A percentile compares a stretch with the other conserved stretches of the same genome.
Evolutionary conservation across 2,888 invertebrate species (phyloP).

Genomic region (Hirtodrosophila cameraria): DNA sequence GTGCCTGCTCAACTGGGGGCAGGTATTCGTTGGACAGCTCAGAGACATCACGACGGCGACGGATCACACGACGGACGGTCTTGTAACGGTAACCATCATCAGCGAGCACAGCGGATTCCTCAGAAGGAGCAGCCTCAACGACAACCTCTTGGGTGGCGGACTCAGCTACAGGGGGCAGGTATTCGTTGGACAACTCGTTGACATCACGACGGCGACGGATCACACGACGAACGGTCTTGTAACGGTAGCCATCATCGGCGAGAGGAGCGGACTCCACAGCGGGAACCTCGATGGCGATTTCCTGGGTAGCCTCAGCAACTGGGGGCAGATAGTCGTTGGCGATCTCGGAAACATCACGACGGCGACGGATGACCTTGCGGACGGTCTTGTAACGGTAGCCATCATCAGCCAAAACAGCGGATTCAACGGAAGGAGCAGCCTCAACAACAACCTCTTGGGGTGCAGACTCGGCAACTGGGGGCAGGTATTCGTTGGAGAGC

Average conservation of each 20-base stretch:
- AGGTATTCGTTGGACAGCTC: slow-evolving; percentile 68
- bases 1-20: slow-evolving; percentile 56
- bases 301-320: slow-evolving; percentile 37
- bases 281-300: slow-evolving; percentile 31
- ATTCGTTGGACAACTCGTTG: slow-evolving; percentile 64
- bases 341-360: slow-evolving; percentile 55
- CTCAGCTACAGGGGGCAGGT: slow-evolving; percentile 67
- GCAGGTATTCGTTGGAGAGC: slow-evolving; percentile 49
- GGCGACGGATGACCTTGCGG: slow-evolving; percentile 50
- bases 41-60: slow-evolving; percentile 71
- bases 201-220: slow-evolving; percentile 77
- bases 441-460: slow-evolving; percentile 24
- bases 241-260: slow-evolving; percentile 70
- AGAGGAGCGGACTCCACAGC: slow-evolving; percentile 53
- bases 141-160: slow-evolving; percentile 32
- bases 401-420: slow-evolving; percentile 51
- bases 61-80: slow-evolving; percentile 65
- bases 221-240: slow-evolving; percentile 71
- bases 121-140: slow-evolving; percentile 44
- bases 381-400: slow-evolving; percentile 68
- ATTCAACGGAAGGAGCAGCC: slow-evolving; percentile 28
- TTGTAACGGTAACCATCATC: slow-evolving; percentile 74
- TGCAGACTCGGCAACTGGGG: slow-evolving; percentile 34
- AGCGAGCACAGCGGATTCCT: slow-evolving; percentile 36
- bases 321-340: slow-evolving; percentile 55